A percentile compares a stretch with the other conserved stretches of the same genome.
Evolutionary conservation across 2,113 vertebrate species (phyloP).

Genomic region (Actenoides lindsayi): DNA sequence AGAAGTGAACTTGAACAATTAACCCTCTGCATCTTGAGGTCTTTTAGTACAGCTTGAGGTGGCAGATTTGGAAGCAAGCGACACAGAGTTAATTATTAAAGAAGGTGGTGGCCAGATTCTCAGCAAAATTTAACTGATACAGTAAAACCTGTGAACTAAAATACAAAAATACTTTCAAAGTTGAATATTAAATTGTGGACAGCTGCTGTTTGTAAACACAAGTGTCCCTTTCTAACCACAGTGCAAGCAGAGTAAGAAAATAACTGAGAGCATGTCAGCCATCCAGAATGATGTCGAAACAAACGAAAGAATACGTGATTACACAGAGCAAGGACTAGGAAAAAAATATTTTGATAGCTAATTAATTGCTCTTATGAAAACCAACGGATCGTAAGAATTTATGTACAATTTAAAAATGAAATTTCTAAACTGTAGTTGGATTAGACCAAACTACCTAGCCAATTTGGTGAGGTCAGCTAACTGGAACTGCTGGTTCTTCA

Average conservation of each 20-base stretch:
- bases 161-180: background rate
- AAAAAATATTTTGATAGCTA: background rate
- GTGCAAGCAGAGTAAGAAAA: background rate
- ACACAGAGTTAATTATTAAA: background rate
- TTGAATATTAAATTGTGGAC: background rate
- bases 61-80: background rate
- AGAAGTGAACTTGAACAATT: background rate
- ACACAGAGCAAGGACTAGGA: background rate
- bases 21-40: background rate
- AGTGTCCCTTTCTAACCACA: background rate
- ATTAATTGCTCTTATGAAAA: background rate
- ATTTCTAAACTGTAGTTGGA: background rate
- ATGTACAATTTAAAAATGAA: background rate
- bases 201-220: background rate
- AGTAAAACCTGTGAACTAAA: background rate
- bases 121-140: background rate
- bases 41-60: background rate
- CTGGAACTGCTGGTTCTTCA: background rate
- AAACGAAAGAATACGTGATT: background rate
- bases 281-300: background rate
- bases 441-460: background rate
- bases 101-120: background rate
- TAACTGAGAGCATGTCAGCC: background rate
- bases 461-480: background rate
- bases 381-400: background rate